Percentiles rank a stretch among this genome's conserved stretches.
Evolutionary conservation across 1,140 invertebrate species (phyloP).

Genomic region (Pseudomyrmex sp.): DNA sequence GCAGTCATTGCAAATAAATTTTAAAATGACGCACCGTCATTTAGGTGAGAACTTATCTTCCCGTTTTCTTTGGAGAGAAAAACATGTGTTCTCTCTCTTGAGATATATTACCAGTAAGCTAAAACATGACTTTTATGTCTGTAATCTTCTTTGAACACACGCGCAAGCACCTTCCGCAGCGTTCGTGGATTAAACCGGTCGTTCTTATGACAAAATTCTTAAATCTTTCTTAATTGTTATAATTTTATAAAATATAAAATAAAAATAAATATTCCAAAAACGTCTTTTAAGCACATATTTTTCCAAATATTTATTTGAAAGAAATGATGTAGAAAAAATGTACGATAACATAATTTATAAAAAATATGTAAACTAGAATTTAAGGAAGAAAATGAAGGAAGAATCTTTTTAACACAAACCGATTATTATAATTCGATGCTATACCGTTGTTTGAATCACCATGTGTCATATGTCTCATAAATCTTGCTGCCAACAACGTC

Average conservation of each 20-base stretch:
- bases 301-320: neutral
- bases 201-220: neutral
- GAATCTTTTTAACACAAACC: neutral
- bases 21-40: neutral
- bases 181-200: neutral
- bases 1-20: conserved; percentile 13
- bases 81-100: neutral
- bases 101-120: neutral
- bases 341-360: neutral
- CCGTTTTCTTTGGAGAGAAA: neutral
- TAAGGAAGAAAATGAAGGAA: neutral
- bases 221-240: neutral
- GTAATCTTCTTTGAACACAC: neutral
- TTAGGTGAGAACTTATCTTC: neutral
- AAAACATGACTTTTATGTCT: neutral
- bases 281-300: neutral
- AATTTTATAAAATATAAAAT: no score
- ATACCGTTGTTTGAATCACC: conserved; percentile 18
- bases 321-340: no score
- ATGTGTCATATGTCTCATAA: conserved; percentile 4
- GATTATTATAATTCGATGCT: conserved; percentile 25
- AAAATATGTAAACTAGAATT: neutral
- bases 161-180: neutral
- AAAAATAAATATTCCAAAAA: no score
- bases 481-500: neutral